Base-by-base conservation (phyloP, 1,140 invertebrate species). In the Lysiphlebus fabarum region DNA sequence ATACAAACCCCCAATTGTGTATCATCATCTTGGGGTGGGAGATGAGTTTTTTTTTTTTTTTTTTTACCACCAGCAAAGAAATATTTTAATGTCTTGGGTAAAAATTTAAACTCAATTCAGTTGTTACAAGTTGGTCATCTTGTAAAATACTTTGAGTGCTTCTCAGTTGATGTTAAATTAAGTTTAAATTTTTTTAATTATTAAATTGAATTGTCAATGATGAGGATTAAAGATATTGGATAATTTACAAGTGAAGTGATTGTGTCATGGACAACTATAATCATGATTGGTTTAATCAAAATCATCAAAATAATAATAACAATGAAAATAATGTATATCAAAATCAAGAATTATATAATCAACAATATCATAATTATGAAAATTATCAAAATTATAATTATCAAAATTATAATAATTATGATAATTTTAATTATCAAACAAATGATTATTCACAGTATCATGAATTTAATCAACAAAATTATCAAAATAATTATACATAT, bases 241-340 rank as follows among this genome's bases (percentile, higher is more conserved):
- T 26, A 26, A 26, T 26, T 26, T 26, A n/a, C 17, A 26, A 11
- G 47, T 63, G 62, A 53, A 56, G 55, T 56, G 56, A 57, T 48
- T 66, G 66, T 75, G 74, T 73, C 69, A 79, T 79, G 77, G 77
- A 76, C 65, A 74, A 72, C 61, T 79, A 76, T 67, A 76, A 77
- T 69, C 72, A 77, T 57, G 70, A 58, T 58, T 80, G 78, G 78
- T 77, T 78, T 66, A 67, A 75, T 61, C 74, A 73, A 63, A 74
- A 77, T 53, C 71, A 72, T 43, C 68, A 73, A 8, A 67, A 73
- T 37, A 69, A 73, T 36, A 61, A 72, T 43, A 66, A 70, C 8
- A 66, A 69, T 33, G 57, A 54, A 36, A 43, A 55, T 33, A 33
- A 60, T 26, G 10, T 64, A n/a, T 67, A 70, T 17, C 63, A 66